Conservation (phyloP, 2,113 vertebrate species). For the Stigmatopora argus region DNA sequence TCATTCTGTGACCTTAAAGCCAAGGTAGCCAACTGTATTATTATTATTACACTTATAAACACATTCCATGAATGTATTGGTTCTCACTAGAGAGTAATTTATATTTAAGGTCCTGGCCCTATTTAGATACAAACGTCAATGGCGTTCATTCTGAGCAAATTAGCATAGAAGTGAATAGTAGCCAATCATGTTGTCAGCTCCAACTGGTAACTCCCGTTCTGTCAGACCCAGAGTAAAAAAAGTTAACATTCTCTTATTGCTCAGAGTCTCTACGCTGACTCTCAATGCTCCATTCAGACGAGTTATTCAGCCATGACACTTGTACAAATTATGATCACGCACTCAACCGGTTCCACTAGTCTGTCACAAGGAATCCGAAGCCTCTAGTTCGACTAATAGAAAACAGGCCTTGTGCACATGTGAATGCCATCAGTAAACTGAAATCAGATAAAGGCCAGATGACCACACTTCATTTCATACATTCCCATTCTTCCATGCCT, state of each 20-base stretch:
- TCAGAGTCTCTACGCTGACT: background rate
- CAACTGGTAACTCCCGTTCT: conserved; percentile 6
- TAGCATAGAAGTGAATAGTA: background rate
- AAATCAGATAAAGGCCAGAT: conserved; percentile 36
- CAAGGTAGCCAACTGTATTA: background rate
- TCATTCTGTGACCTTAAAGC: background rate
- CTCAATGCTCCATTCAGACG: conserved; percentile 32
- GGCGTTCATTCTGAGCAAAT: background rate
- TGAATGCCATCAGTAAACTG: background rate
- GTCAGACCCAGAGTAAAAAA: conserved; percentile 1
- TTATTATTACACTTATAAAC: background rate
- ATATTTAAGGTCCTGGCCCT: background rate
- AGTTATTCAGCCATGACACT: conserved; percentile 43
- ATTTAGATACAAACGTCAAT: background rate
- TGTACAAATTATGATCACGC: conserved; percentile 40
- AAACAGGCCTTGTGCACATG: background rate
- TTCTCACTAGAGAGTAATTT: background rate
- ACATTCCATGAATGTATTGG: background rate
- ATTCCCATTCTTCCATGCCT: conserved; percentile 8
- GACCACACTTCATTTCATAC: conserved; percentile 23
- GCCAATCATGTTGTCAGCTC: background rate
- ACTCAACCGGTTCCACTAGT: conserved; percentile 16
- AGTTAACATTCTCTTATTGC: background rate
- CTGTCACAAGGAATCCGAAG: conserved; percentile 8
- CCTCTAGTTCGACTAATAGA: background rate